phyloP scores from a whole-genome alignment of 2,888 invertebrate genomes.

The Caenorhabditis drosophilae region DNA sequence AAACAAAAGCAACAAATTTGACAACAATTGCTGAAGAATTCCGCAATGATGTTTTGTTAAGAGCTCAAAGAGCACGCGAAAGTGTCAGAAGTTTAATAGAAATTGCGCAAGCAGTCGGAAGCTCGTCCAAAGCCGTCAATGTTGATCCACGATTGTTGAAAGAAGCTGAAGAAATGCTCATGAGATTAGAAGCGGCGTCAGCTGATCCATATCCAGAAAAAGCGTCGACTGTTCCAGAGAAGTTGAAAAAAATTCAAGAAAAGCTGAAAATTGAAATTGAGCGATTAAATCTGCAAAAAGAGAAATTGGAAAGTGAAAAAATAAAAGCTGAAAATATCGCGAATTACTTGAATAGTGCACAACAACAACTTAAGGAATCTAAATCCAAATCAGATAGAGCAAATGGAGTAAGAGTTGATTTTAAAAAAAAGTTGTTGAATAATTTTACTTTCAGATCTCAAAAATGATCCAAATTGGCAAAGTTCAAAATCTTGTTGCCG shows the following conservation, averaged over 20 bases:
- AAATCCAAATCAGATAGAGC: constrained; percentile 38
- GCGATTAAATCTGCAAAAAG: constrained; percentile 23
- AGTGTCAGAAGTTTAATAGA: constrained; percentile 21
- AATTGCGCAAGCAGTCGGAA: constrained; percentile 40
- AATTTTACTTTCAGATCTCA: constrained; percentile 25
- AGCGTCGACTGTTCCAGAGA: constrained; percentile 19
- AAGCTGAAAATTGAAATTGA: constrained; percentile 25
- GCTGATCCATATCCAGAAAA: constrained; percentile 35
- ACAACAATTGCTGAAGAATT: constrained; percentile 48
- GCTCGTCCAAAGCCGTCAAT: constrained; percentile 40
- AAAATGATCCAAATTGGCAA: constrained; percentile 33
- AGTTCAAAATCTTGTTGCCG: constrained; percentile 35
- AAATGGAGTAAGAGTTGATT: constrained; percentile 13
- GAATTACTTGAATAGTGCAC: constrained; percentile 37
- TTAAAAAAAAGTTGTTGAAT: too few relatives aligned
- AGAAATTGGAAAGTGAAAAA: constrained; percentile 26
- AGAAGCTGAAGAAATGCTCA: constrained; percentile 40
- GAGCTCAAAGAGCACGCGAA: constrained; percentile 19
- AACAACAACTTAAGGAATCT: constrained; percentile 41
- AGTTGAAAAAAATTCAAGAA: constrained; percentile 23
- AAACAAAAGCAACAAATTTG: constrained; percentile 39
- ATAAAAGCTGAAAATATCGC: constrained; percentile 29
- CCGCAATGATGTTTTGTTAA: constrained; percentile 44
- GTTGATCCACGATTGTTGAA: constrained; percentile 38
- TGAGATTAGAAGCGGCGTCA: constrained; percentile 37